A percentile compares a stretch with the other conserved stretches of the same genome.
Conservation (phyloP, 2,888 invertebrate genomes). For the Macrosoma leucophasiata region DNA sequence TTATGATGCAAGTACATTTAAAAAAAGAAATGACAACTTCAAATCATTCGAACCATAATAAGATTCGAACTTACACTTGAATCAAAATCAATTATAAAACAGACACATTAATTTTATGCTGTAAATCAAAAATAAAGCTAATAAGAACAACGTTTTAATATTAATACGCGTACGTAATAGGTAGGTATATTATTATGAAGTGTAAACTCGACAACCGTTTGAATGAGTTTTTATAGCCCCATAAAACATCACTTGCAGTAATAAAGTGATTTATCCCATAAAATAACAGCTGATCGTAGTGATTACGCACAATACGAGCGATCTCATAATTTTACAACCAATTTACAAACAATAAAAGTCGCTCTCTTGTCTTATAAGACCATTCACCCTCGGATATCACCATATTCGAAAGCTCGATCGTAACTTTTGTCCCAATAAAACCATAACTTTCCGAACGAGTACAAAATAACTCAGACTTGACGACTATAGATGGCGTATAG, state of each 20-base stretch:
- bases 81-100: too few relatives aligned
- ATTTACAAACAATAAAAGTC: conserved; percentile 77
- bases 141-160: too few relatives aligned
- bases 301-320: conserved; percentile 70
- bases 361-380: conserved; percentile 69
- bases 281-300: conserved; percentile 69
- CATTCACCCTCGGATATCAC: conserved; percentile 70
- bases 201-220: conserved; percentile 43
- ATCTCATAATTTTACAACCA: conserved; percentile 76
- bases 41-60: too few relatives aligned
- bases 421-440: conserved; percentile 73
- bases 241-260: conserved; percentile 57
- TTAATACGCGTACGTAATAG: too few relatives aligned
- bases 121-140: too few relatives aligned
- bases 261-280: conserved; percentile 68
- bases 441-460: conserved; percentile 44
- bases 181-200: conserved; percentile 19
- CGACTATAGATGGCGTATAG: conserved; percentile 58
- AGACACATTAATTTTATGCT: too few relatives aligned
- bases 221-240: conserved; percentile 51
- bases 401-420: conserved; percentile 66
- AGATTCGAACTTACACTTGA: too few relatives aligned
- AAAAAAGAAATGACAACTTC: too few relatives aligned
- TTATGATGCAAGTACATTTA: too few relatives aligned
- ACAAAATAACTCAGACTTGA: conserved; percentile 36